A percentile compares a stretch with the other conserved stretches of the same genome.
Evolutionary conservation across 2,113 vertebrate genomes (phyloP).

Genomic region (Dendropsophus ebraccatus): DNA sequence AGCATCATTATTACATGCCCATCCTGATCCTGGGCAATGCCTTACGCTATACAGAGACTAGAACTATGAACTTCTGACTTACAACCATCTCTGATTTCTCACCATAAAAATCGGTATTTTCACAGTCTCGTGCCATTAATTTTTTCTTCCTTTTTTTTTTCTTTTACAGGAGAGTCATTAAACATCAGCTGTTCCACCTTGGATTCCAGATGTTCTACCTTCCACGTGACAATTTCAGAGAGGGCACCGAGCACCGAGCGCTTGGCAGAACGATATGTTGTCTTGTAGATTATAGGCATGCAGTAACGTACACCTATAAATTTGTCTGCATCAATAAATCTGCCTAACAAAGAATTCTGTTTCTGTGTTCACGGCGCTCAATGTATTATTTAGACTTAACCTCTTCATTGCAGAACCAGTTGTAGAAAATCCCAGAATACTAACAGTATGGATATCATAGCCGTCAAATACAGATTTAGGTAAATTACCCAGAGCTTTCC

Average conservation of each 20-base stretch:
- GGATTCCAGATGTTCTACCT: slow-evolving; percentile 56
- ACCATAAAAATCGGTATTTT: slow-evolving; percentile 54
- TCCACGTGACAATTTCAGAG: slow-evolving; percentile 46
- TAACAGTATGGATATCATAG: not conserved
- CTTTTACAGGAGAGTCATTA: slow-evolving; percentile 58
- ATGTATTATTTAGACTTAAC: slow-evolving; percentile 24
- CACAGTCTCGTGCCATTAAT: slow-evolving; percentile 53
- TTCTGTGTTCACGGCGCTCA: slow-evolving; percentile 44
- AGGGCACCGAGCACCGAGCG: slow-evolving; percentile 46
- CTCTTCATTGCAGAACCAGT: not conserved
- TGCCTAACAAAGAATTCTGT: slow-evolving; percentile 39
- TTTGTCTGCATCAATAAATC: slow-evolving; percentile 57
- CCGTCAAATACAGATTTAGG: slow-evolving; percentile 10
- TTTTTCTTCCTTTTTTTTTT: slow-evolving; percentile 41
- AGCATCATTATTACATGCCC: slow-evolving; percentile 7
- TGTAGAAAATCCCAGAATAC: not conserved
- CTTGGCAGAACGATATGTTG: slow-evolving; percentile 60
- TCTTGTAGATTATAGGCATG: slow-evolving; percentile 59
- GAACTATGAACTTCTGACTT: slow-evolving; percentile 25
- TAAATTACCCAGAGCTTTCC: not conserved
- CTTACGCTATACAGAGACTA: not conserved
- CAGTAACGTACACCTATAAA: slow-evolving; percentile 57
- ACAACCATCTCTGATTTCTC: slow-evolving; percentile 41
- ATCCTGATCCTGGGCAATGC: slow-evolving; percentile 13
- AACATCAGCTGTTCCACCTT: slow-evolving; percentile 60